Conservation (phyloP, 2,797 vertebrate genomes). For the Ficedula albicollis region DNA sequence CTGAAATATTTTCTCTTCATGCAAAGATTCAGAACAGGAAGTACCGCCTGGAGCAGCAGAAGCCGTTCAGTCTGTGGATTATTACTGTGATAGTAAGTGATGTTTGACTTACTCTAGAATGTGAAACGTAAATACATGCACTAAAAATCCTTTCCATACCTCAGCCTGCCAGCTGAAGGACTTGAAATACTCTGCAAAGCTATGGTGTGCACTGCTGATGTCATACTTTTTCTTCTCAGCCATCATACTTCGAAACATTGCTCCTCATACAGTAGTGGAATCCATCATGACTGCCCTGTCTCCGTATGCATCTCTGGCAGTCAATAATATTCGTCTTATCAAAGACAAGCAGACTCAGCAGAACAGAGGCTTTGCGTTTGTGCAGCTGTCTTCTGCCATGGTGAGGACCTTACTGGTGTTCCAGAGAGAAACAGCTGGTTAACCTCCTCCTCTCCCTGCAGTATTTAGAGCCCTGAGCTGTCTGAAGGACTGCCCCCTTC, state of each 20-base stretch:
- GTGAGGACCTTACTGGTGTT: conserved; percentile 72
- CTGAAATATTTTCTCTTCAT: neutral
- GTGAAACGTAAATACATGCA: neutral
- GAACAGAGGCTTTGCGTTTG: conserved; percentile 97
- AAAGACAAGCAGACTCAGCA: conserved; percentile 99
- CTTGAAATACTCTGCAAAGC: neutral
- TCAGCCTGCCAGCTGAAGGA: neutral
- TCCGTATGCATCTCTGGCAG: conserved; percentile 92
- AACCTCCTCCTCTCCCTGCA: neutral
- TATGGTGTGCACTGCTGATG: neutral
- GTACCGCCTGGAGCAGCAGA: conserved; percentile 85
- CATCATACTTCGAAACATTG: conserved; percentile 97
- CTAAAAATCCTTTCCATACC: neutral
- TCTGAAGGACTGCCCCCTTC: neutral
- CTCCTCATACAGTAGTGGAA: conserved; percentile 91
- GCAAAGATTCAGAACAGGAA: conserved; percentile 84
- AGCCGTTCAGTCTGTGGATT: conserved; percentile 88
- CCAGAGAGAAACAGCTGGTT: neutral
- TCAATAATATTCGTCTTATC: conserved; percentile 97
- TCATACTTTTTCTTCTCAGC: conserved; percentile 74
- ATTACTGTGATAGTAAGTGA: conserved; percentile 96
- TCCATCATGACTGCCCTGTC: conserved; percentile 92
- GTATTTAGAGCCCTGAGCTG: neutral
- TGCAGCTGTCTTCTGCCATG: conserved; percentile 96
- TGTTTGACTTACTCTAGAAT: neutral